These are phyloP conservation scores for Hybos culiciformis DNA, from an alignment of 2,888 invertebrate species.

Conservation along the genomic window DNA sequence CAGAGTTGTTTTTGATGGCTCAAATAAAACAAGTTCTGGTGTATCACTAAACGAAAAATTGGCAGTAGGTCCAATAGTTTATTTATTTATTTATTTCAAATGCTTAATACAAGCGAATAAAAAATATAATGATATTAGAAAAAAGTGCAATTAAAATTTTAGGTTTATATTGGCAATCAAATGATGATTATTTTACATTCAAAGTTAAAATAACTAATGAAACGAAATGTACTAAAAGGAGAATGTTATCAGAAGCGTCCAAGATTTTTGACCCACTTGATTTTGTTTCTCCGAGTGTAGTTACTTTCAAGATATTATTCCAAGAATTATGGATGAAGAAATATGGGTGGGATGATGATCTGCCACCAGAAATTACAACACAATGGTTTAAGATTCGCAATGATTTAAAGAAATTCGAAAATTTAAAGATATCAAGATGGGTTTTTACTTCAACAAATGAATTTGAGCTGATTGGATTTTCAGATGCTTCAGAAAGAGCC, in stretches of 20 bases:
- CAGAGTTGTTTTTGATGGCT: slow-evolving; percentile 7
- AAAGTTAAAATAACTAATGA: slow-evolving; percentile 10
- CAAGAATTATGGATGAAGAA: slow-evolving; percentile 4
- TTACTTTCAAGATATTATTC: slow-evolving; percentile 5
- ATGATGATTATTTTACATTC: slow-evolving; percentile 1
- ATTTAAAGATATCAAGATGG: background rate
- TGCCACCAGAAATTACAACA: background rate
- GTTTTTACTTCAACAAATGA: background rate
- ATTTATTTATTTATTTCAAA: too few relatives aligned
- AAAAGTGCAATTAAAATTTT: too few relatives aligned
- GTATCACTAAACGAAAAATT: slow-evolving; percentile 5
- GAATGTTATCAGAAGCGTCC: background rate
- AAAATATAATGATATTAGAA: too few relatives aligned
- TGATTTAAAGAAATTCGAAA: background rate
- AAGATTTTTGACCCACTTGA: slow-evolving; percentile 1
- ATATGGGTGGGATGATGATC: slow-evolving; percentile 4
- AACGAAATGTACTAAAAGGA: background rate
- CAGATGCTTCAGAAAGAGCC: background rate
- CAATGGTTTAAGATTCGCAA: background rate
- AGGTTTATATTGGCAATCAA: background rate
- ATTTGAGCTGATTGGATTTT: background rate
- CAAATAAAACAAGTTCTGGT: background rate
- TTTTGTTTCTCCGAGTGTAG: background rate
- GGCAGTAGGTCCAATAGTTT: slow-evolving; percentile 1
- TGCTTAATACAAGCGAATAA: too few relatives aligned